A percentile compares a stretch with the other conserved stretches of the same genome.
phyloP scores from a whole-genome alignment of 2,797 vertebrate genomes.

The Carapus acus region DNA sequence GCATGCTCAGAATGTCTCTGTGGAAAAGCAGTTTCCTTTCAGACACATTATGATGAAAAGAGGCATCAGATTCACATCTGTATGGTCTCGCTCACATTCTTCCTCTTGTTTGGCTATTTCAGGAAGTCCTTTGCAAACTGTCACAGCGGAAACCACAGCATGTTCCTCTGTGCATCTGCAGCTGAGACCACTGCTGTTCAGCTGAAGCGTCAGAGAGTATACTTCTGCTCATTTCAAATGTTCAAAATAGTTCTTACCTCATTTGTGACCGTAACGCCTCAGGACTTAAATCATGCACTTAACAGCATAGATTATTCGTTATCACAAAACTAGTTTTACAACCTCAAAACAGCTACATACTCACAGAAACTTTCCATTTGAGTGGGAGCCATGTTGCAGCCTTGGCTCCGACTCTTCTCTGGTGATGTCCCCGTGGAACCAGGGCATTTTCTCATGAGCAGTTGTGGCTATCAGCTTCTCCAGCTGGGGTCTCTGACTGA shows the following conservation, averaged over 20 bases:
- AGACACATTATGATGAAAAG: slow-evolving; percentile 2
- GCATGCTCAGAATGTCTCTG: background rate
- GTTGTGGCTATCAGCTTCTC: slow-evolving; percentile 94
- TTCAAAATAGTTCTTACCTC: too few relatives aligned
- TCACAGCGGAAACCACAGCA: slow-evolving; percentile 71
- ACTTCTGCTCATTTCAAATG: too few relatives aligned
- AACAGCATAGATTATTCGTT: background rate
- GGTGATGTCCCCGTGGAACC: slow-evolving; percentile 89
- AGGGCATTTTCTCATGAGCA: slow-evolving; percentile 93
- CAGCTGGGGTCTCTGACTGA: slow-evolving; percentile 93
- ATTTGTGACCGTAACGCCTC: too few relatives aligned
- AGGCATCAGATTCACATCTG: slow-evolving; percentile 13
- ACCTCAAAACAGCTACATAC: slow-evolving; percentile 47
- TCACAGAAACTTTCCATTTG: slow-evolving; percentile 93
- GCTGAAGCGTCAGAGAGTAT: slow-evolving; percentile 15
- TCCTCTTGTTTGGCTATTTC: slow-evolving; percentile 70
- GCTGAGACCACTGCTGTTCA: slow-evolving; percentile 27
- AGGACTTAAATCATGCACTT: too few relatives aligned
- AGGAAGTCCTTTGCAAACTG: slow-evolving; percentile 75
- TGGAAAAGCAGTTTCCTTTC: slow-evolving; percentile 15
- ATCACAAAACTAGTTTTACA: background rate
- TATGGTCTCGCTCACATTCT: slow-evolving; percentile 30
- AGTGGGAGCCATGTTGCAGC: slow-evolving; percentile 72
- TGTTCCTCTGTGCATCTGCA: slow-evolving; percentile 23
- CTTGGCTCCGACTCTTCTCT: slow-evolving; percentile 81